phyloP scores from a whole-genome alignment of 2,888 invertebrate species.

The Cryptocephalus primarius region DNA sequence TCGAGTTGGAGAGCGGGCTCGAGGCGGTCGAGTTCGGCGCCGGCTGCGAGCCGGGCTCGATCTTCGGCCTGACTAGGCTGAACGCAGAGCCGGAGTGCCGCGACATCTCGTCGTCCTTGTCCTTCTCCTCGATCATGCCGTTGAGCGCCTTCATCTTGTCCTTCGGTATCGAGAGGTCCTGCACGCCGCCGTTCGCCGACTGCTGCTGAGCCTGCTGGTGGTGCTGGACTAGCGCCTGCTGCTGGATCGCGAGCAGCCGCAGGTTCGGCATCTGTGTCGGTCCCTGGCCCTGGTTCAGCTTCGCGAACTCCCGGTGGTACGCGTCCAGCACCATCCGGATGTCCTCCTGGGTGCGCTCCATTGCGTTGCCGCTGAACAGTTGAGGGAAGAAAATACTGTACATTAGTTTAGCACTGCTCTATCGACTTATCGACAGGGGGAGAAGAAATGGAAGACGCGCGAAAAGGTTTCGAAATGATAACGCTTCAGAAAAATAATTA shows the following conservation, averaged over 20 bases:
- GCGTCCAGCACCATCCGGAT: conserved; percentile 83
- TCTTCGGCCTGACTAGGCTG: conserved; percentile 76
- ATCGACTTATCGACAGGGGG: background rate
- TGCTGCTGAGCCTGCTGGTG: conserved; percentile 40
- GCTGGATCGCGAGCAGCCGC: conserved; percentile 66
- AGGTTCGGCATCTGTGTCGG: conserved; percentile 46
- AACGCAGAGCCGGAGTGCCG: conserved; percentile 76
- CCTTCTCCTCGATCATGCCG: conserved; percentile 46
- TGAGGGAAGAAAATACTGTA: conserved; percentile 73
- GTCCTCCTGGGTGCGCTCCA: conserved; percentile 69
- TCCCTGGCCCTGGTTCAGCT: conserved; percentile 54
- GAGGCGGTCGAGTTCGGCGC: conserved; percentile 69
- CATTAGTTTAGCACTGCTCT: conserved; percentile 42
- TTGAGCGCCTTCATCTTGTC: conserved; percentile 58
- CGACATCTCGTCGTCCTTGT: conserved; percentile 42
- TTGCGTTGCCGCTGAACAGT: conserved; percentile 57
- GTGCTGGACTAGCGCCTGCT: conserved; percentile 50
- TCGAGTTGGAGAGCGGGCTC: conserved; percentile 75
- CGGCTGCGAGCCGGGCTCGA: conserved; percentile 62
- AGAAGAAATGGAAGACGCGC: conserved; percentile 15
- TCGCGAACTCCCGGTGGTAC: conserved; percentile 87
- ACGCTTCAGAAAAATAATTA: background rate
- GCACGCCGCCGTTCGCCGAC: conserved; percentile 57
- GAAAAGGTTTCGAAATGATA: background rate
- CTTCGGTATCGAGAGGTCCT: conserved; percentile 80